Percentiles rank a stretch among this genome's conserved stretches.
Evolutionary conservation across 2,113 vertebrate genomes (phyloP).

Genomic region (Lathamus discolor): DNA sequence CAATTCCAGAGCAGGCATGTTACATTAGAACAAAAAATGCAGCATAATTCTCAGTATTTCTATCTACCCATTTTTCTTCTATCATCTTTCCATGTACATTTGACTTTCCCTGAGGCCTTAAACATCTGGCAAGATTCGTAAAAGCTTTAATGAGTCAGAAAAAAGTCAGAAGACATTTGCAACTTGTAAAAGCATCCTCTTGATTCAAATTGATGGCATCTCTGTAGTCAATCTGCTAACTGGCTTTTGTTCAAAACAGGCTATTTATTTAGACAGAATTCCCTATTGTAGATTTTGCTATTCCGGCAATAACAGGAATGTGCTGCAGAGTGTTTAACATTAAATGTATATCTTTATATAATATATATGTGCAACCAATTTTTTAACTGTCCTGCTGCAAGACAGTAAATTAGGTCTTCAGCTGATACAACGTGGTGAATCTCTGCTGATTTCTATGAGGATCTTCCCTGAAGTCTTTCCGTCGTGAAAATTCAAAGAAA

Average conservation of each 20-base stretch:
- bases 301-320: not conserved
- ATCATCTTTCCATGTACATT: not conserved
- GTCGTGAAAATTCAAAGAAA: not conserved
- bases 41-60: not conserved
- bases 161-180: constrained; percentile 59
- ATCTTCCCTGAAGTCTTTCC: not conserved
- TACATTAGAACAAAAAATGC: not conserved
- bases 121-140: constrained; percentile 54
- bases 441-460: not conserved
- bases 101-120: constrained; percentile 29
- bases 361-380: not conserved
- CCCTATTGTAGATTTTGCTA: not conserved
- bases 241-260: constrained; percentile 25
- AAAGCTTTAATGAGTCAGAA: constrained; percentile 59
- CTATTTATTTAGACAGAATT: constrained; percentile 61
- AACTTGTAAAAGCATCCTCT: constrained; percentile 52
- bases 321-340: not conserved
- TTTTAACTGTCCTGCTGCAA: not conserved
- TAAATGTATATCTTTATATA: not conserved
- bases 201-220: constrained; percentile 46
- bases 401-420: not conserved
- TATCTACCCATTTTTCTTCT: not conserved
- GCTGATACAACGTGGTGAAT: not conserved
- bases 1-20: not conserved
- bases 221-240: constrained; percentile 50